These are phyloP conservation scores for Eremophila alpestris DNA, from an alignment of 2,797 vertebrate species.

Conservation along the genomic window DNA sequence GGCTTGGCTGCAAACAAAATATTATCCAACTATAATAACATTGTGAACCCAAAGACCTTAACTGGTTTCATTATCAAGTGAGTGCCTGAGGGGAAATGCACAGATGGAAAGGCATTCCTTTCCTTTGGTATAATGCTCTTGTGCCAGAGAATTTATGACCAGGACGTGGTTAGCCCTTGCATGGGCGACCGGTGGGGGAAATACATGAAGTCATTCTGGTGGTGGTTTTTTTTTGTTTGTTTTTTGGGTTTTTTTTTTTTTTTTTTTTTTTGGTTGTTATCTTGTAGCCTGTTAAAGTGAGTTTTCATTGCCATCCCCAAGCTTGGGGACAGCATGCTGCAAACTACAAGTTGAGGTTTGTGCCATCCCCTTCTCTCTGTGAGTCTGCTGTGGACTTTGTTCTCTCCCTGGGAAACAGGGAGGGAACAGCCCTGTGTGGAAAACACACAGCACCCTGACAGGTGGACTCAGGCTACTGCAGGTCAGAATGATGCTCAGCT, in stretches of 20 bases:
- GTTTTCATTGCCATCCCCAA: not conserved
- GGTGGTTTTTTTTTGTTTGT: too few species aligned
- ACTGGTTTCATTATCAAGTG: conserved; percentile 72
- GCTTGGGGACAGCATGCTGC: not conserved
- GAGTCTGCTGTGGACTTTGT: not conserved
- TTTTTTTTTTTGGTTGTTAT: not conserved
- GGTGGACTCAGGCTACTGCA: not conserved
- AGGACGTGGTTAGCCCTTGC: not conserved
- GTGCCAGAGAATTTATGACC: conserved; percentile 56
- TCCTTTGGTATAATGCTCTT: conserved; percentile 51
- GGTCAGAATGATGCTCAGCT: not conserved
- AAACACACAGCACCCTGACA: not conserved
- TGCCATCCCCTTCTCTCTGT: not conserved
- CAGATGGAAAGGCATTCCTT: conserved; percentile 69
- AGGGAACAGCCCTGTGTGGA: not conserved
- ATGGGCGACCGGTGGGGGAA: not conserved
- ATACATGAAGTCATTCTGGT: not conserved
- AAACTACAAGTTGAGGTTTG: not conserved
- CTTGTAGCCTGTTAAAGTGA: not conserved
- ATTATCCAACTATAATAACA: conserved; percentile 59
- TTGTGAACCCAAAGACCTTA: conserved; percentile 67
- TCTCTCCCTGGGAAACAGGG: not conserved
- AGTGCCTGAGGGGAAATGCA: conserved; percentile 52
- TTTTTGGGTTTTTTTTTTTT: too few species aligned
- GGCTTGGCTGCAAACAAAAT: conserved; percentile 66